Conservation (phyloP, 2,888 invertebrate species). For the Catonia carolina region DNA sequence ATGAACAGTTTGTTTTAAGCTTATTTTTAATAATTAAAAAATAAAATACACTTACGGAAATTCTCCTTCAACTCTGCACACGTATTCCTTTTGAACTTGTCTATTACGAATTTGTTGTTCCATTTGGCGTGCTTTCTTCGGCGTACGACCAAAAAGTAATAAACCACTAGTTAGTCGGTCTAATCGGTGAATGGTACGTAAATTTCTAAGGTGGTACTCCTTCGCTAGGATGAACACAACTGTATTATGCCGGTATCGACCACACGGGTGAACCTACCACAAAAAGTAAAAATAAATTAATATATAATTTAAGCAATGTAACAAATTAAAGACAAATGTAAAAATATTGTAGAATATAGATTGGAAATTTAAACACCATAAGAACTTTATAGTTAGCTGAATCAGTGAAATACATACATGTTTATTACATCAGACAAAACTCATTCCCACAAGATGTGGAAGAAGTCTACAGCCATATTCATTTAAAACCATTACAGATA, state of each 20-base stretch:
- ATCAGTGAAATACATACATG: too few relatives aligned
- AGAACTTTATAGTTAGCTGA: too few relatives aligned
- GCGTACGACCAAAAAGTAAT: constrained; percentile 86
- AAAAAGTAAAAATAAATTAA: neutral
- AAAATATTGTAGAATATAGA: too few relatives aligned
- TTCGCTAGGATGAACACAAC: constrained; percentile 94
- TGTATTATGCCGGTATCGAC: constrained; percentile 95
- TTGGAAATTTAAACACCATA: too few relatives aligned
- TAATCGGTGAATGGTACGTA: constrained; percentile 89
- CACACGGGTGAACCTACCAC: constrained; percentile 92
- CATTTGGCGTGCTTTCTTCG: constrained; percentile 89
- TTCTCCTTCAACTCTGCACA: constrained; percentile 88
- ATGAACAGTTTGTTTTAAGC: too few relatives aligned
- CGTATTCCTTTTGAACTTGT: constrained; percentile 90
- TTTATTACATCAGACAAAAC: too few relatives aligned
- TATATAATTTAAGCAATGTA: too few relatives aligned
- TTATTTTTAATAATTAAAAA: constrained; percentile 13
- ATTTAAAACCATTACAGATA: too few relatives aligned
- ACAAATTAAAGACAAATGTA: too few relatives aligned
- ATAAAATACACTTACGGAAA: constrained; percentile 67
- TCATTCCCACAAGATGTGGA: too few relatives aligned
- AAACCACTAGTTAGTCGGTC: constrained; percentile 95
- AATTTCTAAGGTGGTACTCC: constrained; percentile 88
- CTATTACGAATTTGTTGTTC: constrained; percentile 90
- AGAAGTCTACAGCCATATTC: too few relatives aligned